Conservation (phyloP, 2,113 vertebrate genomes). For the Felis chaus region DNA sequence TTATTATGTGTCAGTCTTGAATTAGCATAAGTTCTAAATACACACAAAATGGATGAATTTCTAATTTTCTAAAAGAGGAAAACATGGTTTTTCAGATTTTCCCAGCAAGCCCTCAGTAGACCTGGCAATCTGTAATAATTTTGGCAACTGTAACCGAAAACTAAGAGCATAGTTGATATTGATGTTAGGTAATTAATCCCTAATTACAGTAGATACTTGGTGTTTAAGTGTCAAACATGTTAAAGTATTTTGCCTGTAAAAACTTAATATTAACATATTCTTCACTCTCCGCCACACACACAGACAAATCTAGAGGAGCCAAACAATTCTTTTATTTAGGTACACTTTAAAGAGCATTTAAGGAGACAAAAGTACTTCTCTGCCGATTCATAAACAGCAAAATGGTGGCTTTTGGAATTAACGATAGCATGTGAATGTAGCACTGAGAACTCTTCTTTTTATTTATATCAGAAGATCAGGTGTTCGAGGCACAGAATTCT, state of each 20-base stretch:
- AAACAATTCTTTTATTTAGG: neutral
- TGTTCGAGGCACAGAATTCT: neutral
- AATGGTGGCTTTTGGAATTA: neutral
- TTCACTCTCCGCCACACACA: neutral
- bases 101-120: neutral
- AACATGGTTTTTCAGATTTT: slow-evolving; percentile 1
- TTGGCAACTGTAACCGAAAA: neutral
- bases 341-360: neutral
- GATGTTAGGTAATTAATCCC: neutral
- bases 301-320: neutral
- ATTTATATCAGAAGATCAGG: neutral
- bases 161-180: neutral
- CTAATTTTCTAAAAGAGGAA: neutral
- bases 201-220: neutral
- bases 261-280: neutral
- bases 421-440: neutral
- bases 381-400: neutral
- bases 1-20: neutral
- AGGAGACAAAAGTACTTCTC: neutral
- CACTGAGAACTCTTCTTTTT: neutral
- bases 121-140: neutral
- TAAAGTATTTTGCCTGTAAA: neutral
- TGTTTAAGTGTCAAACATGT: neutral
- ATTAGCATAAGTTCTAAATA: neutral
- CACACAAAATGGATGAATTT: neutral